A percentile compares a stretch with the other conserved stretches of the same genome.
Conservation (phyloP, 2,797 vertebrate species). For the Enteromius afrohamiltoni region DNA sequence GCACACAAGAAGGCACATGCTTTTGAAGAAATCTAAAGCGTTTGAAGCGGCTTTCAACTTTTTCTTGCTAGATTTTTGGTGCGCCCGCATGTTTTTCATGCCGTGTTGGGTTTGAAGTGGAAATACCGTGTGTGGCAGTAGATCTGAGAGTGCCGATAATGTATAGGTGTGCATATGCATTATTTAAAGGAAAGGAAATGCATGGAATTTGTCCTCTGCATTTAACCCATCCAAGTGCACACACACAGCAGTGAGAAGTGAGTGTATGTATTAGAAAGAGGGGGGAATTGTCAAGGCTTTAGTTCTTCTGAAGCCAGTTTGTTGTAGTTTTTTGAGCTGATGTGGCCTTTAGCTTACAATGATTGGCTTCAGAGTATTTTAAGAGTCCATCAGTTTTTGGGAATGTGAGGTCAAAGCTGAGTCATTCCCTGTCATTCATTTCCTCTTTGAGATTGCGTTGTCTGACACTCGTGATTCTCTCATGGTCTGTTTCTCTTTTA, state of each 20-base stretch:
- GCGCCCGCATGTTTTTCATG: not conserved
- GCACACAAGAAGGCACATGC: not conserved
- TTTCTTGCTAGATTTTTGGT: not conserved
- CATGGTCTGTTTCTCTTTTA: constrained; percentile 10
- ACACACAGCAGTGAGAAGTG: not conserved
- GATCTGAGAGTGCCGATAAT: constrained; percentile 17
- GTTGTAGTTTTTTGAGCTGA: not conserved
- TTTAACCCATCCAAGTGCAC: too few relatives aligned
- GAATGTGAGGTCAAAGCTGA: constrained; percentile 27
- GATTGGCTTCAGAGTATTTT: constrained; percentile 26
- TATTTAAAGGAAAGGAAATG: too few relatives aligned
- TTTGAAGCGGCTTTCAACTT: constrained; percentile 10
- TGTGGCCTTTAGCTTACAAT: constrained; percentile 7
- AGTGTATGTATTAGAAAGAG: not conserved
- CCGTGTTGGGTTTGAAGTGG: constrained; percentile 40
- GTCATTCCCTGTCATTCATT: constrained; percentile 28
- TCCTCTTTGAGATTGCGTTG: constrained; percentile 19
- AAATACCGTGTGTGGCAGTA: constrained; percentile 31
- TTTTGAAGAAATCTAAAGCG: constrained; percentile 12
- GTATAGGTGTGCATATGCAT: constrained; percentile 12
- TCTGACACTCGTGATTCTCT: constrained; percentile 10
- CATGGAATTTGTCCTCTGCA: too few relatives aligned
- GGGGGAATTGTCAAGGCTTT: not conserved
- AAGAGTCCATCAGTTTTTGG: constrained; percentile 14
- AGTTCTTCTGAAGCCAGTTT: not conserved